A percentile compares a stretch with the other conserved stretches of the same genome.
phyloP scores from a whole-genome alignment of 2,797 vertebrate species.

The Oceanodroma leucorhoa region DNA sequence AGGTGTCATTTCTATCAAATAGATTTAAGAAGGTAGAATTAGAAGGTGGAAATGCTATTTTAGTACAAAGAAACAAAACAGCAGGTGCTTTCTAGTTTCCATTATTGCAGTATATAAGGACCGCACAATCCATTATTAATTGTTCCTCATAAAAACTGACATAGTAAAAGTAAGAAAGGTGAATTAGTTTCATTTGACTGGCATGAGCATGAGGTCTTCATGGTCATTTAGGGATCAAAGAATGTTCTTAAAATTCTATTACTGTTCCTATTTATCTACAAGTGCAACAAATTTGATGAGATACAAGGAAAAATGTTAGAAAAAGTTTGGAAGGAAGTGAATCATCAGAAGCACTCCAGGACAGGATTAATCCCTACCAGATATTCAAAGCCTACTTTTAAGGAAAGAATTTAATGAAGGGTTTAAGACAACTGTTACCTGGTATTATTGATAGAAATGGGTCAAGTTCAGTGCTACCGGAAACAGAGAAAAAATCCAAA shows the following conservation, averaged over 20 bases:
- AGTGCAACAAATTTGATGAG: not conserved
- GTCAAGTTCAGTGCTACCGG: not conserved
- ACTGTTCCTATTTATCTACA: not conserved
- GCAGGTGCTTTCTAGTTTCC: not conserved
- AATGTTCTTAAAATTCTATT: not conserved
- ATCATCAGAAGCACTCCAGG: not conserved
- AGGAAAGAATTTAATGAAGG: not conserved
- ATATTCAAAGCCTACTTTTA: not conserved
- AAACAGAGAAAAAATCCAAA: not conserved
- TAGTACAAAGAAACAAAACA: not conserved
- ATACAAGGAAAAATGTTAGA: not conserved
- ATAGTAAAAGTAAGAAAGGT: not conserved
- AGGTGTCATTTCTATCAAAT: not conserved
- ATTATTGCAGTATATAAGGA: not conserved
- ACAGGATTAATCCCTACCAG: not conserved
- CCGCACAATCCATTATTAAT: not conserved
- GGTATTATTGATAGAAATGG: not conserved
- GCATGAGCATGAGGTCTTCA: not conserved
- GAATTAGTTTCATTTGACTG: not conserved
- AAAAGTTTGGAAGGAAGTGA: not conserved
- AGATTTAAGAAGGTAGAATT: not conserved
- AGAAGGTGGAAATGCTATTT: not conserved
- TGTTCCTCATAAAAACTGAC: not conserved
- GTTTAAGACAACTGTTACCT: not conserved
- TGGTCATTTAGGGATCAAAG: not conserved